These are phyloP conservation scores for Sula dactylatra DNA, from an alignment of 2,113 vertebrate species.

Conservation along the genomic window DNA sequence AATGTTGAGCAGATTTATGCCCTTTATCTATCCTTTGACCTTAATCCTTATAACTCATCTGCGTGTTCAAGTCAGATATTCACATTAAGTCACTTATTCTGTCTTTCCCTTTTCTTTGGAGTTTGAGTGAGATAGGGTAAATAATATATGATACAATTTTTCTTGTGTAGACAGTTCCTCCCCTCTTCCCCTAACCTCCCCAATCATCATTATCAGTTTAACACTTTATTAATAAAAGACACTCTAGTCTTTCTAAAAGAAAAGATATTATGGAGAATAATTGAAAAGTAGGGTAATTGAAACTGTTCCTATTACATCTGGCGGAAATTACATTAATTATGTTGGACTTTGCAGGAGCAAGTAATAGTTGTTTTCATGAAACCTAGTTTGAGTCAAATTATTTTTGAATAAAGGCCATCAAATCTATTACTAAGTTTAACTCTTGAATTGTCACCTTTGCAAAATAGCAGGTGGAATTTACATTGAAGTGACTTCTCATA, in stretches of 20 bases:
- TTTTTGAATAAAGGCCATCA: not conserved
- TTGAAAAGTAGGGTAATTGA: conserved; percentile 46
- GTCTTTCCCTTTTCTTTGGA: conserved; percentile 31
- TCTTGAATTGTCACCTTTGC: not conserved
- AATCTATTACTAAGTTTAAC: not conserved
- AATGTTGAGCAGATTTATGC: conserved; percentile 17
- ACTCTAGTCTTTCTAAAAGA: not conserved
- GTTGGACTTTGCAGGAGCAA: not conserved
- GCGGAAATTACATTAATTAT: conserved; percentile 29
- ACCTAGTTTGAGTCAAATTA: not conserved
- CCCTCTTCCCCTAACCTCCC: not conserved
- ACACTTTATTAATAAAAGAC: conserved; percentile 37
- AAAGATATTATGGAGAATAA: conserved; percentile 4
- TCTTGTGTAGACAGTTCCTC: not conserved
- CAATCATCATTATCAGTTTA: conserved; percentile 9
- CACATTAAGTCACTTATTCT: conserved; percentile 37
- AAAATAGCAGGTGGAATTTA: not conserved
- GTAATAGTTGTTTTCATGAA: not conserved
- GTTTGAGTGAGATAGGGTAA: not conserved
- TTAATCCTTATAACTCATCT: conserved; percentile 45
- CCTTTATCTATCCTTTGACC: conserved; percentile 61
- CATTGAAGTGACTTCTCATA: not conserved
- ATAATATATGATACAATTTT: conserved; percentile 40
- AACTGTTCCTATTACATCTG: conserved; percentile 7
- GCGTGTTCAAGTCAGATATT: not conserved